Evolutionary conservation across 2,113 vertebrate genomes (phyloP), one percentile per base, ranked within the genome.

Genomic region (Pseudopodoces humilis): DNA sequence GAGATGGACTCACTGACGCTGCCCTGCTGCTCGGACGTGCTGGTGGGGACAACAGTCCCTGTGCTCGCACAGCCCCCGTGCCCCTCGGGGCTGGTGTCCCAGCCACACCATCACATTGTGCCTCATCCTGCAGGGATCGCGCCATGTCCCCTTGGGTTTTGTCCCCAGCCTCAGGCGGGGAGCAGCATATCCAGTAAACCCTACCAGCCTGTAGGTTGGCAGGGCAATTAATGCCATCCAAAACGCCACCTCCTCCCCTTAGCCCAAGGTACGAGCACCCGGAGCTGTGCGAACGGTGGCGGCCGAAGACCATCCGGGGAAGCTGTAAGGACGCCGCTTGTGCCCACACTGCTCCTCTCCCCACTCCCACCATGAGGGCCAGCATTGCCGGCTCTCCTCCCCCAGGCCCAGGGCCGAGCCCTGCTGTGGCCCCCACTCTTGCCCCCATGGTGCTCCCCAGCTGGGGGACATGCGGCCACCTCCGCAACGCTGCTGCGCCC

Each of bases 401-500:
- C 31, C 35, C 30, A 14, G 63, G 25, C 18, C 49, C 72, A 25
- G 0, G 2, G 13, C 22, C 0, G 2, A 90, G 28, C 39, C 24
- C 23, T 37, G 47, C 46, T 65, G 31, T 2, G 2, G 15, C 25
- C 41, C 75, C 68, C 68, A 35, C 35, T 52, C 39, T 11, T 4
- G 5, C 17, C 15, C 7, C n/a, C 20, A 3, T 1, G 0, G 13
- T 46, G 18, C 10, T 31, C 39, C 80, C 16, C 59, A 16, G 33
- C 13, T 22, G n/a, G 55, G n/a, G 43, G 11, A 16, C 5, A 0
- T 0, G 31, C 23, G 12, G 23, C n/a, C 41, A 22, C 50, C 76
- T 15, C 35, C 7, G 0, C 39, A 46, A 7, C 0, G 0, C 13
- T 8, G 21, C 70, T 0, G 2, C 23, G 75, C 46, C 46, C 55